Base-by-base conservation (phyloP, 2,888 invertebrate genomes). In the Nysson spinosus region DNA sequence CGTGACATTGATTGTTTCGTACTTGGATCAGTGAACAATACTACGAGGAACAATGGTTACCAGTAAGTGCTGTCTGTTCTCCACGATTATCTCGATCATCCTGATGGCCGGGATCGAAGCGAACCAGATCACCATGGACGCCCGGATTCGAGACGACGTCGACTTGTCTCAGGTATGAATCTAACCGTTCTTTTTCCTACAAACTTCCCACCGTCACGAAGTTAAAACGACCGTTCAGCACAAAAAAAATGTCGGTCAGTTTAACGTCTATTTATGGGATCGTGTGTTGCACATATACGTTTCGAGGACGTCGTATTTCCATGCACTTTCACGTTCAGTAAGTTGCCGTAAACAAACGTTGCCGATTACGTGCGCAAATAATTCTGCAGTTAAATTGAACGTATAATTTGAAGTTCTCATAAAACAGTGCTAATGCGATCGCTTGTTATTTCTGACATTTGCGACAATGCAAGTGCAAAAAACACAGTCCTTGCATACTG, bases 61-160 rank as follows among this genome's bases (percentile, higher is more conserved):
- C 17, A 37, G 43, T 2, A 43, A 47, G 28, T 11, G 34, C 22
- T 54, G 37, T 19, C 32, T 58, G 20, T 51, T 62, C 42, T 35
- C 37, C 56, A 51, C 44, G 57, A 28, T 69, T 28, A 32, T 74
- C 37, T 24, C 61, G 68, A 52, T 58, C 58, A 71, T 51, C 32
- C 61, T 47, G 3, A 66, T 66, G 35, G 62, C 57, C n/a, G 49
- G 37, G 20, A 64, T 44, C 63, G 54, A 56, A 12, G 75, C 76
- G 9, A 72, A 35, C 37, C 64, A 57, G 20, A 55, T 65, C 30
- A 78, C 82, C 34, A 83, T 87, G 30, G 81, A 83, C 60, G 77
- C 77, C n/a, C 85, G 78, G 75, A 86, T 87, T 16, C 81, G 85
- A 39, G 83, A 82, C 35, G 86, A 86, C 52, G 42, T 81, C 62